A percentile compares a stretch with the other conserved stretches of the same genome.
Evolutionary conservation across 1,140 invertebrate genomes (phyloP).

Genomic region (Brachionus paranguensis): DNA sequence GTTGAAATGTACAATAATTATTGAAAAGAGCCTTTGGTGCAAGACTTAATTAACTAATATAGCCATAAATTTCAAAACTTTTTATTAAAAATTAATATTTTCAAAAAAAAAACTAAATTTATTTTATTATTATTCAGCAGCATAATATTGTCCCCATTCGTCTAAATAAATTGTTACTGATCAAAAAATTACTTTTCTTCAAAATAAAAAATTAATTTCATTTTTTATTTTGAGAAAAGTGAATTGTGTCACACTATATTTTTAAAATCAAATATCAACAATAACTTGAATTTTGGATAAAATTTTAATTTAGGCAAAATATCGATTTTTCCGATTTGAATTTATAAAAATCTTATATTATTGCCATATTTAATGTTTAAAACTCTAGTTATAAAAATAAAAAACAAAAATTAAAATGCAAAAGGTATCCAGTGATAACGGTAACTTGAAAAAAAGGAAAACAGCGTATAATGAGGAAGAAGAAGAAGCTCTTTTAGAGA

Average conservation of each 20-base stretch:
- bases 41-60: neutral
- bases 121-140: neutral
- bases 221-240: neutral
- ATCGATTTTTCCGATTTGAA: neutral
- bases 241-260: neutral
- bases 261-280: neutral
- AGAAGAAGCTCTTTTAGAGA: constrained; percentile 29
- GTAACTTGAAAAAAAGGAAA: neutral
- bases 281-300: neutral
- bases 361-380: neutral
- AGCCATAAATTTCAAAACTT: neutral
- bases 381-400: neutral
- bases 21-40: neutral
- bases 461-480: neutral
- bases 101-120: neutral
- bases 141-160: too few relatives aligned
- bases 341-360: neutral
- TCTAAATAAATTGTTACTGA: too few relatives aligned
- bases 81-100: neutral
- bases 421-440: neutral
- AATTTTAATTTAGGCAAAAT: neutral
- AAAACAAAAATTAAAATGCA: neutral
- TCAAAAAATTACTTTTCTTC: too few relatives aligned
- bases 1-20: neutral
- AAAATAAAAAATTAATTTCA: too few relatives aligned